Conservation (phyloP, 1,140 invertebrate genomes). For the Stegodyphus dumicola region DNA sequence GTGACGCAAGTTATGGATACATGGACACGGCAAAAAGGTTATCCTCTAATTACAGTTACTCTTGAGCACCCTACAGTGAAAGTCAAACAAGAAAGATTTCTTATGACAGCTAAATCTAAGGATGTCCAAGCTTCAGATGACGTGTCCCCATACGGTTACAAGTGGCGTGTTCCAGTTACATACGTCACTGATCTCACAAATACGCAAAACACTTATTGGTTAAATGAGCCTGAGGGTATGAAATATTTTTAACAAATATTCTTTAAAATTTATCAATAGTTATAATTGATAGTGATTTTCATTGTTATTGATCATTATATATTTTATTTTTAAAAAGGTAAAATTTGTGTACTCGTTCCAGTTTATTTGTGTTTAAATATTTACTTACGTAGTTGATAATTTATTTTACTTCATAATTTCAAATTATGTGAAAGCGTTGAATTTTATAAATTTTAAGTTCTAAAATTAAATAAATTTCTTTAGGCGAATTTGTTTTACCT, state of each 20-base stretch:
- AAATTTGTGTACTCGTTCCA: no score
- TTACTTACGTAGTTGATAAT: no score
- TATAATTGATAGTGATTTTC: no score
- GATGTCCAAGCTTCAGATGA: slow-evolving; percentile 63
- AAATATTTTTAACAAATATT: no score
- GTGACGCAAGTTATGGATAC: slow-evolving; percentile 81
- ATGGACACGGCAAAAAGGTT: slow-evolving; percentile 93
- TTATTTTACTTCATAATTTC: no score
- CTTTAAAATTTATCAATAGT: no score
- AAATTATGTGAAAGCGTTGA: no score
- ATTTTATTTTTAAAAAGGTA: no score
- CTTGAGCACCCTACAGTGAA: slow-evolving; percentile 74
- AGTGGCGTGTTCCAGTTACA: slow-evolving; percentile 83
- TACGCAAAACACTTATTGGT: slow-evolving; percentile 72
- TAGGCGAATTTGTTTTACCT: slow-evolving; percentile 64
- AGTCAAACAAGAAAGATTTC: slow-evolving; percentile 73
- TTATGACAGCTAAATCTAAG: slow-evolving; percentile 63
- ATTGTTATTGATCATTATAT: no score
- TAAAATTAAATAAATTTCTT: neutral
- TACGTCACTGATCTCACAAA: slow-evolving; percentile 74
- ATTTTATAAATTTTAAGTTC: neutral
- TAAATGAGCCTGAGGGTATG: slow-evolving; percentile 80
- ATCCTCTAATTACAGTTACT: slow-evolving; percentile 78
- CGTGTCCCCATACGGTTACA: slow-evolving; percentile 68
- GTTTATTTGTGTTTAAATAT: no score